Evolutionary conservation across 2,113 vertebrate genomes (phyloP).

Genomic region (Litocranius walleri): DNA sequence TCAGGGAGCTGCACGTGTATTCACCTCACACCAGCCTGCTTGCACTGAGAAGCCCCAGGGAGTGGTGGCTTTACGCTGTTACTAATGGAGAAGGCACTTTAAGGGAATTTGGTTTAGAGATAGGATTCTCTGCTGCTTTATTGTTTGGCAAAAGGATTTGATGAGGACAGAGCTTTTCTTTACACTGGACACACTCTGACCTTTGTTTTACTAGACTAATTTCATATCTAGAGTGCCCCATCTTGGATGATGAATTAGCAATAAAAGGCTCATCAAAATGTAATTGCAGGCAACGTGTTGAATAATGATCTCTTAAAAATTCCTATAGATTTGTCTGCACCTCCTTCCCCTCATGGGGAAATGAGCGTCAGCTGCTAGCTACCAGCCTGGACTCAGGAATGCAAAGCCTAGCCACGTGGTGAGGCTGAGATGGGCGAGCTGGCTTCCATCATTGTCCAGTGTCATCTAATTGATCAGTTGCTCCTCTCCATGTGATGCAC

Average conservation of each 20-base stretch:
- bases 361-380: conserved; percentile 35
- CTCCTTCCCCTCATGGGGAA: neutral
- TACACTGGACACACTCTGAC: conserved; percentile 51
- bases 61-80: neutral
- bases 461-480: conserved; percentile 43
- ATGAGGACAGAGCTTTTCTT: conserved; percentile 38
- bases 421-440: conserved; percentile 7
- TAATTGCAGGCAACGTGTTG: conserved; percentile 73
- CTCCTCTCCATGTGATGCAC: conserved; percentile 3
- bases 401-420: neutral
- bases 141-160: conserved; percentile 37
- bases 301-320: conserved; percentile 73
- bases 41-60: neutral
- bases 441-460: conserved; percentile 45
- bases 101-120: conserved; percentile 11
- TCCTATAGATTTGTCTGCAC: conserved; percentile 70
- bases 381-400: conserved; percentile 39
- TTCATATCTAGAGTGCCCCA: conserved; percentile 67
- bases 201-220: conserved; percentile 67
- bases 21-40: neutral
- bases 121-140: conserved; percentile 10
- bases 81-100: neutral
- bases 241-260: conserved; percentile 74
- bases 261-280: conserved; percentile 76
- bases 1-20: neutral